Evolutionary conservation across 1,140 invertebrate genomes (phyloP).

Genomic region (Euborellia annulipes): DNA sequence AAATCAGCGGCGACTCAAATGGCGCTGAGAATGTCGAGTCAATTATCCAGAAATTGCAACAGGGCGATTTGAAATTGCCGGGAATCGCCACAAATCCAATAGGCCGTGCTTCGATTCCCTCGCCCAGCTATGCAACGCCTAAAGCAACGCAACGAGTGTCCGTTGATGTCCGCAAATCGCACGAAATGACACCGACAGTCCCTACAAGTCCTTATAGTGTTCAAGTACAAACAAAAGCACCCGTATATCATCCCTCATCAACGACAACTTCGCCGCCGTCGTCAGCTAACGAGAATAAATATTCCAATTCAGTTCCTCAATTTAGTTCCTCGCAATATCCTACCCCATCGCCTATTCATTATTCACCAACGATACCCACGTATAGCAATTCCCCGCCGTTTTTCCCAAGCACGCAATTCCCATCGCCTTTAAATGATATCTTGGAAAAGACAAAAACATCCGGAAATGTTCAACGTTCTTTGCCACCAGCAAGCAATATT

Average conservation of each 20-base stretch:
- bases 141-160: constrained; percentile 11
- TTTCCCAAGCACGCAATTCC: not conserved
- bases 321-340: not conserved
- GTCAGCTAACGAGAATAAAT: constrained; percentile 10
- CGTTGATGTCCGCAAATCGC: not conserved
- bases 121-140: not conserved
- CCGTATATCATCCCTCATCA: constrained; percentile 9
- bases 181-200: constrained; percentile 6
- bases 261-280: constrained; percentile 10
- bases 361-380: not conserved
- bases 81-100: not conserved
- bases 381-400: too few relatives aligned
- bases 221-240: constrained; percentile 16
- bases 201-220: constrained; percentile 7
- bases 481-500: not conserved
- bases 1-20: constrained; percentile 36
- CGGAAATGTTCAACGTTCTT: not conserved
- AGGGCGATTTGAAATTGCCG: constrained; percentile 62
- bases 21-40: constrained; percentile 53
- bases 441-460: not conserved
- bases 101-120: not conserved
- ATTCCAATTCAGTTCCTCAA: not conserved
- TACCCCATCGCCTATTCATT: not conserved
- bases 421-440: not conserved
- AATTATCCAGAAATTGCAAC: constrained; percentile 62